These are phyloP conservation scores for Tachystola acroxantha DNA, from an alignment of 2,888 invertebrate genomes.

Conservation along the genomic window DNA sequence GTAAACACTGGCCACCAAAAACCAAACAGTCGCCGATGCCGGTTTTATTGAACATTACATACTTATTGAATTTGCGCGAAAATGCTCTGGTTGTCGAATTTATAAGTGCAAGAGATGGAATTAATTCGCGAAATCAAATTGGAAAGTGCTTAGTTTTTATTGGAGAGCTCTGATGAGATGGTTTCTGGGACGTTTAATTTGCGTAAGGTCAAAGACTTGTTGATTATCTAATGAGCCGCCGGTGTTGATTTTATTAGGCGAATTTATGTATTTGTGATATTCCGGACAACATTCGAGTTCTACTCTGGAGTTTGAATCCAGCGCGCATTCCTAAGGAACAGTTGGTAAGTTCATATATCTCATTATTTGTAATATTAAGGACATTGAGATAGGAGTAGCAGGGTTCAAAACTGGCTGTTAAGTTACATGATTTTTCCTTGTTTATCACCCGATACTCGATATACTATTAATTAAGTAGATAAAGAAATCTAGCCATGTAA, in stretches of 20 bases:
- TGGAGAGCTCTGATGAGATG: neutral
- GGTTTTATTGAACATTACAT: neutral
- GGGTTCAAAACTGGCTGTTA: too few species aligned
- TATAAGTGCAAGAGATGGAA: too few species aligned
- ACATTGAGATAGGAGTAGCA: neutral
- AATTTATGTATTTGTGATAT: slow-evolving; percentile 7
- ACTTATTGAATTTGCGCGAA: slow-evolving; percentile 1
- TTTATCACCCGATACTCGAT: too few species aligned
- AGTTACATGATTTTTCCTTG: too few species aligned
- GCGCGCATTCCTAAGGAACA: neutral
- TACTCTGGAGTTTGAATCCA: slow-evolving; percentile 1
- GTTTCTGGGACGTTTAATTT: neutral
- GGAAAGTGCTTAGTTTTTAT: slow-evolving; percentile 1
- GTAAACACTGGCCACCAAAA: neutral
- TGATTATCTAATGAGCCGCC: slow-evolving; percentile 6
- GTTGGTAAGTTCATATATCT: neutral
- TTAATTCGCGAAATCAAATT: neutral
- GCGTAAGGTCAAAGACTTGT: slow-evolving; percentile 1
- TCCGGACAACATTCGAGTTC: neutral
- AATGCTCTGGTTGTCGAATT: too few species aligned
- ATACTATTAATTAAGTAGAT: too few species aligned
- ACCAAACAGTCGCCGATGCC: neutral
- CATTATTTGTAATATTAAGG: neutral
- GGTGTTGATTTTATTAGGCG: slow-evolving; percentile 2
- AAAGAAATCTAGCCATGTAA: too few species aligned